Conservation (phyloP, 2,888 invertebrate genomes). For the Volucella inflata region DNA sequence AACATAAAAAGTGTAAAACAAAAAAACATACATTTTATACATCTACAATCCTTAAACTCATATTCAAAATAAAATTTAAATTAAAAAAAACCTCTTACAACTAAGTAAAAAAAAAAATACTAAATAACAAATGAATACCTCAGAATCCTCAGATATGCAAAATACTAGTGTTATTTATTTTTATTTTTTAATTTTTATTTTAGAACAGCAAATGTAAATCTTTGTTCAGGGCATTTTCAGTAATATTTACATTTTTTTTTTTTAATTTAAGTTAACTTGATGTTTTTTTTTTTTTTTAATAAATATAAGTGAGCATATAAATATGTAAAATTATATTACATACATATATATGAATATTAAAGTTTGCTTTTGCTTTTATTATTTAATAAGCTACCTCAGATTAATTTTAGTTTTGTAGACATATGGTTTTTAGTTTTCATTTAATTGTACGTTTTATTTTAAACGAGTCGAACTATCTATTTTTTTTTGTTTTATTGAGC, state of each 20-base stretch:
- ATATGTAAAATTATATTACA: not conserved
- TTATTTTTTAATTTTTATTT: constrained; percentile 24
- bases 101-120: constrained; percentile 41
- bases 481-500: constrained; percentile 73
- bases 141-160: constrained; percentile 71
- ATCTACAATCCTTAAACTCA: constrained; percentile 5
- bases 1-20: constrained; percentile 12
- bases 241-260: constrained; percentile 34
- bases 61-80: constrained; percentile 7
- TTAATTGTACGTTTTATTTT: constrained; percentile 63
- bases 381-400: constrained; percentile 73
- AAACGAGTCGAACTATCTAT: constrained; percentile 43
- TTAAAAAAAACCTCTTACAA: not conserved
- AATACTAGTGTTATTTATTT: constrained; percentile 45
- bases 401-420: constrained; percentile 46
- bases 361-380: constrained; percentile 46
- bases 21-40: constrained; percentile 38
- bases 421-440: constrained; percentile 42
- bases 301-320: constrained; percentile 6
- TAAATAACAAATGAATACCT: constrained; percentile 73
- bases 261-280: constrained; percentile 34
- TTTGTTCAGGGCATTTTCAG: constrained; percentile 26
- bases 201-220: constrained; percentile 18
- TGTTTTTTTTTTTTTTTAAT: constrained; percentile 14
- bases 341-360: constrained; percentile 15